Evolutionary conservation across 1,140 invertebrate species (phyloP), one percentile per base, ranked within the genome.

Genomic region (Doryteuthis pealeii): DNA sequence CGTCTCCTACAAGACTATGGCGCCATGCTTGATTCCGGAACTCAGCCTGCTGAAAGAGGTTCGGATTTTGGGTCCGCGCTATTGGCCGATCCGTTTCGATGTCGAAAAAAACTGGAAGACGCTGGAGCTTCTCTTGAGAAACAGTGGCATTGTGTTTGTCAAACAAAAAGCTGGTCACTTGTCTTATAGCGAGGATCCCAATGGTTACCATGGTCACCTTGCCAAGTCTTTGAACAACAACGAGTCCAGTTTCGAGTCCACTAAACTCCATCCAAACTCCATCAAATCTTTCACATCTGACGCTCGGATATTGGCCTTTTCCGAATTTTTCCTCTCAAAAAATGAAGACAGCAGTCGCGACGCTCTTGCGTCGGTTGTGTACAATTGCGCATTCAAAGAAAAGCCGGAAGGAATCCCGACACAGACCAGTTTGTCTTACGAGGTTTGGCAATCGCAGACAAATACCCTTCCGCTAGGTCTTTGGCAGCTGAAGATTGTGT

Each of bases 121-220:
- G 70, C 86, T 96, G 54, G 89, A 92, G 91, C 89, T 91, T 72
- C 91, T 94, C 74, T 83, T 96, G 15, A 87, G 91, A 70, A 91
- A 91, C 80, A 92, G 91, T 45, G 92, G 92, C 66, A 92, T 91
- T 35, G 88, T 98, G 18, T 92, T 93, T 82, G 93, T 97, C 0
- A 97, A 97, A 85, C 94, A 96, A 84, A 91, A 93, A 82, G 94
- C 94, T 22, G 95, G 95, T 2, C 95, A 94, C 87, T 89, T 97
- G 1, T 94, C 95, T 0, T 95, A 97, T 86, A 82, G 91, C 2
- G 93, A 95, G 86, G 95, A 97, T 89, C 95, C 95, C 18, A 91
- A 95, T 84, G 93, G 95, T 22, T 94, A 94, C 84, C 91, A 93
- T 83, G 95, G 93, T 82, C 90, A 96, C 72, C 86, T 96, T 49